Evolutionary conservation across 1,140 invertebrate genomes (phyloP).

Genomic region (Leptestheria dahalacensis): DNA sequence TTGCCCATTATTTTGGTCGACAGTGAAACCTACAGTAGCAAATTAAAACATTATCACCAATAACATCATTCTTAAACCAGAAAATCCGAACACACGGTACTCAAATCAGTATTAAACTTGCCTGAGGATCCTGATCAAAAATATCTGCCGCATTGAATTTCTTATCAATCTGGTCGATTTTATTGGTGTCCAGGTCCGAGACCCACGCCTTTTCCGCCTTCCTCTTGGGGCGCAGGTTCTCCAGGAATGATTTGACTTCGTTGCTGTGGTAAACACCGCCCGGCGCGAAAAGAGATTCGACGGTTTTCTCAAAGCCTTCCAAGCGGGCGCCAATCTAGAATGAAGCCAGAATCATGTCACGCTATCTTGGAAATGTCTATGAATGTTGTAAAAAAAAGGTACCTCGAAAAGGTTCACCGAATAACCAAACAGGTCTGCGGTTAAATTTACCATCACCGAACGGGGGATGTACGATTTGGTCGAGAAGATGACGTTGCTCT

Average conservation of each 20-base stretch:
- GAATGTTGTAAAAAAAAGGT: slow-evolving; percentile 33
- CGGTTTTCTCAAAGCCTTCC: slow-evolving; percentile 70
- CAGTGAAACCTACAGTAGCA: slow-evolving; percentile 32
- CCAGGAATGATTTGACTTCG: slow-evolving; percentile 38
- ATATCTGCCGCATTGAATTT: slow-evolving; percentile 44
- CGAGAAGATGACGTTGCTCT: slow-evolving; percentile 73
- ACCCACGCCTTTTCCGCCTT: slow-evolving; percentile 19
- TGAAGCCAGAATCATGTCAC: slow-evolving; percentile 16
- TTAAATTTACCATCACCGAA: slow-evolving; percentile 62
- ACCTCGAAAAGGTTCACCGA: slow-evolving; percentile 69
- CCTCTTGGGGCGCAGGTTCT: slow-evolving; percentile 36
- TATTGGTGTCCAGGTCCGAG: slow-evolving; percentile 27
- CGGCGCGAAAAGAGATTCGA: slow-evolving; percentile 62
- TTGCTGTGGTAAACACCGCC: slow-evolving; percentile 49
- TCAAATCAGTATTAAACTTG: slow-evolving; percentile 22
- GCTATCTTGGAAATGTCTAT: slow-evolving; percentile 2
- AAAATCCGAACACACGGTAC: no score
- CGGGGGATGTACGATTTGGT: slow-evolving; percentile 75
- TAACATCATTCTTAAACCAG: no score
- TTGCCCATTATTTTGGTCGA: slow-evolving; percentile 57
- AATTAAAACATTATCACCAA: no score
- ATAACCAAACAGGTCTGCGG: slow-evolving; percentile 76
- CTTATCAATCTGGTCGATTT: slow-evolving; percentile 38
- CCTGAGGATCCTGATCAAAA: slow-evolving; percentile 39
- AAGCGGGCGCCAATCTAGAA: slow-evolving; percentile 50